These are phyloP conservation scores for Papilio demoleus DNA, from an alignment of 2,888 invertebrate species.

Conservation along the genomic window DNA sequence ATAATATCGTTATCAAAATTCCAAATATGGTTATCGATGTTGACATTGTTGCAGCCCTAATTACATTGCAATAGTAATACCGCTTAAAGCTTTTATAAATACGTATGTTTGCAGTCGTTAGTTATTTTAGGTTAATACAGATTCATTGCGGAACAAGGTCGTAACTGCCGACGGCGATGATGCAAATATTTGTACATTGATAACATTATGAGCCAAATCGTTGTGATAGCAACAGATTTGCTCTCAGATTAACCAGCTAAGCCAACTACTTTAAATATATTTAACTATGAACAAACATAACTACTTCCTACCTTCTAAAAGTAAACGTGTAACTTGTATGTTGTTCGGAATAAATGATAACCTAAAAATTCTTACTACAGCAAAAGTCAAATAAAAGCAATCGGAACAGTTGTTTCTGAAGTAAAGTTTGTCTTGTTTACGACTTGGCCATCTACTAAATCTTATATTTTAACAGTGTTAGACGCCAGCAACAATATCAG, in stretches of 20 bases:
- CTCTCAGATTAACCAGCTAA: conserved; percentile 76
- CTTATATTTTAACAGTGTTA: no score
- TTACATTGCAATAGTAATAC: conserved; percentile 42
- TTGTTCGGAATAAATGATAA: not conserved
- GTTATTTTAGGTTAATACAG: conserved; percentile 65
- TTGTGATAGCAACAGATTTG: conserved; percentile 77
- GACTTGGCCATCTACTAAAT: no score
- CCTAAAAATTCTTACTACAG: not conserved
- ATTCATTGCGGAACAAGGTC: conserved; percentile 67
- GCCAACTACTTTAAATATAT: conserved; percentile 64
- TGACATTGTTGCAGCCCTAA: conserved; percentile 1
- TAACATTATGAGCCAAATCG: conserved; percentile 81
- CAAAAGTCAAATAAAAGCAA: not conserved
- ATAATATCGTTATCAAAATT: not conserved
- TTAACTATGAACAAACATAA: conserved; percentile 42
- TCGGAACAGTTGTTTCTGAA: not conserved
- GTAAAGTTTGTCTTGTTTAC: not conserved
- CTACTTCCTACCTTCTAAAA: not conserved
- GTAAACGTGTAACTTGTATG: not conserved
- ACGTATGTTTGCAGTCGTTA: conserved; percentile 57
- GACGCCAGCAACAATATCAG: no score
- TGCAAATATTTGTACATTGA: conserved; percentile 77
- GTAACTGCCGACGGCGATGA: conserved; percentile 70
- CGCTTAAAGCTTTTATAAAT: conserved; percentile 55
- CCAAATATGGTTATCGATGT: conserved; percentile 18